Evolutionary conservation across 2,797 vertebrate species (phyloP), one percentile per base, ranked within the genome.

Genomic region (Gallirallus australis): DNA sequence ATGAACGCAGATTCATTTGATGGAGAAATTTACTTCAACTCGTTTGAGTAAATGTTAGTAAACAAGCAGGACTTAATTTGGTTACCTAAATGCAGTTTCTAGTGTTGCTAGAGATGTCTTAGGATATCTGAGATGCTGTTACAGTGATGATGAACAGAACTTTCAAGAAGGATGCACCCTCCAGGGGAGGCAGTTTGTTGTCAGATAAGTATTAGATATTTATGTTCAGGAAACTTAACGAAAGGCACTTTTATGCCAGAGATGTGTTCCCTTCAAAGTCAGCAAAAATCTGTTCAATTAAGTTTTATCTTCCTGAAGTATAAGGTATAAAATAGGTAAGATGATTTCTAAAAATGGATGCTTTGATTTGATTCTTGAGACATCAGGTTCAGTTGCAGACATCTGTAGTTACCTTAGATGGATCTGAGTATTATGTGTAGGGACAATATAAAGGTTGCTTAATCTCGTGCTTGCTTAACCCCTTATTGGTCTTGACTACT

Each of bases 21-120:
- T 18, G 33, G 27, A 20, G 42, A 9, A 4, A 1, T 42, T 92
- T 75, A 18, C 7, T 75, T 63, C 8, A 4, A 21, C 33, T 50
- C 18, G 59, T 11, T 1, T 1, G 7, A 31, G n/a, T 23, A 77
- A 91, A 76, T 57, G 6, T 47, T 33, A 40, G 17, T 15, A 30
- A 78, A 50, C 1, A 88, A 65, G 15, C 2, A 33, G 20, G n/a
- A 50, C 2, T 79, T 54, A 20, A n/a, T 77, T 61, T 0, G 0
- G 7, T 61, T 37, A 23, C 33, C 35, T 75, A 54, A 76, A 42
- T 25, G 37, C 4, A 57, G 40, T 48, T 12, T 52, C 8, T 52
- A 52, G 50, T 16, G 50, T 27, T 52, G 15, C 50, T 52, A 52
- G 80, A 70, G 50, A 21, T 54, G 20, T 25, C 15, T 76, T 68